Evolutionary conservation across 2,888 invertebrate genomes (phyloP).

Genomic region (Brenthis daphne): DNA sequence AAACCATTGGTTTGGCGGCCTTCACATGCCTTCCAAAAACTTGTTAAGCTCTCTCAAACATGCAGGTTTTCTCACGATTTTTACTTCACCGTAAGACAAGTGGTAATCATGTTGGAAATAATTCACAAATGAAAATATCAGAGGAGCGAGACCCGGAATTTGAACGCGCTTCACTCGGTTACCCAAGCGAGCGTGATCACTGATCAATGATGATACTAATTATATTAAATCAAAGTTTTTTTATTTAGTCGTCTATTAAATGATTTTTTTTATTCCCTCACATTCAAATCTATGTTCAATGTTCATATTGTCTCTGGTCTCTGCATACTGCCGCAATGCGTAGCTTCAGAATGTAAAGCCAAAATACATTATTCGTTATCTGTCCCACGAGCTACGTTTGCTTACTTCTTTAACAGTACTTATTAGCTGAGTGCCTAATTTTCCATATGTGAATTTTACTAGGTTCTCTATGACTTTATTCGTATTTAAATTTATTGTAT

Average conservation of each 20-base stretch:
- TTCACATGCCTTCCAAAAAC: too few species aligned
- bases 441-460: neutral
- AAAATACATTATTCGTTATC: slow-evolving; percentile 75
- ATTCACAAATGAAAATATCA: too few species aligned
- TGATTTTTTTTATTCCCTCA: slow-evolving; percentile 1
- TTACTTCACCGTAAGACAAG: neutral
- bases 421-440: slow-evolving; percentile 12
- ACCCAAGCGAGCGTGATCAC: neutral
- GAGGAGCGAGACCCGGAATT: too few species aligned
- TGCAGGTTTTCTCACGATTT: neutral
- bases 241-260: neutral
- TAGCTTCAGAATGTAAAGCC: slow-evolving; percentile 55
- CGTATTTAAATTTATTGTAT: too few species aligned
- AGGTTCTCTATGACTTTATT: too few species aligned
- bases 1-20: too few species aligned
- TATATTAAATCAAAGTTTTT: too few species aligned
- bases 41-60: too few species aligned
- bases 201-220: neutral
- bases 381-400: slow-evolving; percentile 54
- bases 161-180: too few species aligned
- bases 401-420: slow-evolving; percentile 21
- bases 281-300: slow-evolving; percentile 6
- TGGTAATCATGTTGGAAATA: too few species aligned
- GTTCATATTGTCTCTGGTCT: slow-evolving; percentile 26
- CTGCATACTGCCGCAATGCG: slow-evolving; percentile 66